Conservation (phyloP, 2,888 invertebrate genomes). For the Agrilus mali region DNA sequence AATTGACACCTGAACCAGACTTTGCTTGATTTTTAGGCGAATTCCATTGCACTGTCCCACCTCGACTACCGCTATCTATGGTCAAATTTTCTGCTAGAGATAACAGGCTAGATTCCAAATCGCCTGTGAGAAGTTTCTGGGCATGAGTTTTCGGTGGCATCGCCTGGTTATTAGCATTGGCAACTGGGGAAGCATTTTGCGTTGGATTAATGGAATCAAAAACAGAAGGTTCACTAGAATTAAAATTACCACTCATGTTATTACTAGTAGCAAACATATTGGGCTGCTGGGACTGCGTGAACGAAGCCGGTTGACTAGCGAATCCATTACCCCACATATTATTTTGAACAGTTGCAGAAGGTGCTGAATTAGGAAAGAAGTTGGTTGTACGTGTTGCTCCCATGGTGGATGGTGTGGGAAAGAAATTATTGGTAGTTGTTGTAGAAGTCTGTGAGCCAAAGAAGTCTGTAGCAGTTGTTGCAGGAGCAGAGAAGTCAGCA, state of each 20-base stretch:
- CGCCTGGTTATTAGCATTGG: slow-evolving; percentile 16
- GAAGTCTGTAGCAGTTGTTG: slow-evolving; percentile 17
- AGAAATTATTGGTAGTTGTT: slow-evolving; percentile 12
- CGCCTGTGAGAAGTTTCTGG: slow-evolving; percentile 68
- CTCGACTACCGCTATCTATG: slow-evolving; percentile 50
- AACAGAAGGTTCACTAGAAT: slow-evolving; percentile 36
- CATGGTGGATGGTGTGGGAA: slow-evolving; percentile 4
- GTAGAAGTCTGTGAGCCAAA: slow-evolving; percentile 15
- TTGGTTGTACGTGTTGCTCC: slow-evolving; percentile 16
- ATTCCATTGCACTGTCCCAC: slow-evolving; percentile 67
- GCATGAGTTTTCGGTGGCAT: slow-evolving; percentile 26
- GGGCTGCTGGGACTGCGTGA: slow-evolving; percentile 5
- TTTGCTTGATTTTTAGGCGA: slow-evolving; percentile 60
- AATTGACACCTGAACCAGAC: slow-evolving; percentile 64
- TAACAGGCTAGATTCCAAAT: slow-evolving; percentile 87
- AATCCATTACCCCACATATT: slow-evolving; percentile 30
- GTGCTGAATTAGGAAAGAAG: slow-evolving; percentile 13
- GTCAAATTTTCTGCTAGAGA: slow-evolving; percentile 86
- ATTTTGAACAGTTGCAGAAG: slow-evolving; percentile 13
- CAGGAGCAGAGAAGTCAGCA: slow-evolving; percentile 51
- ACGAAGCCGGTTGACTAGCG: slow-evolving; percentile 13
- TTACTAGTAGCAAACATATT: slow-evolving; percentile 3
- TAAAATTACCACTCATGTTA: slow-evolving; percentile 38
- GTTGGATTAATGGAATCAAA: slow-evolving; percentile 46
- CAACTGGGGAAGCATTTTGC: slow-evolving; percentile 33